Evolutionary conservation across 2,797 vertebrate genomes (phyloP).

Genomic region (Scarus forsteni): DNA sequence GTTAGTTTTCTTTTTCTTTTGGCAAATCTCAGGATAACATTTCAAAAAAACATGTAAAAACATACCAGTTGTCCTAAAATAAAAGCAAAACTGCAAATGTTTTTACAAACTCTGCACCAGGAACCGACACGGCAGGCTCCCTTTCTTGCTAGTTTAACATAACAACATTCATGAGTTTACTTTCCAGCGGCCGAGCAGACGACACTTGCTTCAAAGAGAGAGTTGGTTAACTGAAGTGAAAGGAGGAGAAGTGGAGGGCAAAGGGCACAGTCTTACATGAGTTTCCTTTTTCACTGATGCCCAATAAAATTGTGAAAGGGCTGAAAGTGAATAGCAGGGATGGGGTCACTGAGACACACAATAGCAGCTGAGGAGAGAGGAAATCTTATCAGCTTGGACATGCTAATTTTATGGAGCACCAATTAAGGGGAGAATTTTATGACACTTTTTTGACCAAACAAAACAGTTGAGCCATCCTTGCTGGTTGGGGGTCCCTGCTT

Average conservation of each 20-base stretch:
- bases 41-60: too few species aligned
- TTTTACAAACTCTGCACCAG: constrained; percentile 19
- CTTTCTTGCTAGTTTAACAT: constrained; percentile 53
- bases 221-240: constrained; percentile 58
- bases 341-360: constrained; percentile 75
- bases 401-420: constrained; percentile 88
- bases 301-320: constrained; percentile 83
- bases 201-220: constrained; percentile 55
- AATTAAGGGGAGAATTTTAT: constrained; percentile 88
- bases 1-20: too few species aligned
- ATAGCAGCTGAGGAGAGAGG: constrained; percentile 76
- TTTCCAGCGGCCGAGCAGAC: constrained; percentile 54
- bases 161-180: constrained; percentile 55
- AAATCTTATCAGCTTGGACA: constrained; percentile 86
- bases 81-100: constrained; percentile 30
- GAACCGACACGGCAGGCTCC: constrained; percentile 28
- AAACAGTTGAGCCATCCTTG: constrained; percentile 70
- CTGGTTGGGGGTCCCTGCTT: constrained; percentile 40
- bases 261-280: constrained; percentile 79
- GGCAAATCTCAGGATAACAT: too few species aligned
- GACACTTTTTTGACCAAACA: constrained; percentile 81
- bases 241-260: constrained; percentile 75
- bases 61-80: constrained; percentile 18
- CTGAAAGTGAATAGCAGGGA: constrained; percentile 78
- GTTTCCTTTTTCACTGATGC: constrained; percentile 79